Conservation (phyloP, 2,797 vertebrate species). For the Clarias pachynema region DNA sequence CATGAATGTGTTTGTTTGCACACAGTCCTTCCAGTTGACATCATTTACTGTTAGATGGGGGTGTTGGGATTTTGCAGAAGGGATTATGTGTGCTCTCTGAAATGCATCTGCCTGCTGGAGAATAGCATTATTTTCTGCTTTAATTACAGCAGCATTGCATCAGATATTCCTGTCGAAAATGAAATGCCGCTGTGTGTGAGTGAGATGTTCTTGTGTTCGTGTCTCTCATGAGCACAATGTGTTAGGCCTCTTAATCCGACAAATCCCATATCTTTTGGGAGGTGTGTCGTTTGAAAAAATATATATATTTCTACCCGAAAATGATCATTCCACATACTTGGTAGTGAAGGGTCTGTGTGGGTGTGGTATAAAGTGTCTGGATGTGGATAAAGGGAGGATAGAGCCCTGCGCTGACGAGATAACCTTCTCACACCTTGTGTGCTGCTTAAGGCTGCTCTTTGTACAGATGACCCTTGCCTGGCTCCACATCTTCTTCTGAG, state of each 20-base stretch:
- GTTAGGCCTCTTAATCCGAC: constrained; percentile 53
- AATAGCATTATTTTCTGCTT: constrained; percentile 65
- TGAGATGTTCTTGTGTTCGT: constrained; percentile 57
- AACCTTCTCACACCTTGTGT: constrained; percentile 58
- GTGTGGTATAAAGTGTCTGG: constrained; percentile 46
- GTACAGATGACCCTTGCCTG: constrained; percentile 60
- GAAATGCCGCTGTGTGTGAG: constrained; percentile 69
- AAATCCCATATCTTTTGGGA: constrained; percentile 57
- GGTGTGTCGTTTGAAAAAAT: constrained; percentile 39
- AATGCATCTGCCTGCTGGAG: constrained; percentile 60
- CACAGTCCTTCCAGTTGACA: constrained; percentile 50
- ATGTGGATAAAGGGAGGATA: constrained; percentile 50
- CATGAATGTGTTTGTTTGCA: constrained; percentile 50
- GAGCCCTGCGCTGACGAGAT: constrained; percentile 55
- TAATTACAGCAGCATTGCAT: constrained; percentile 78
- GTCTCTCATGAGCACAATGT: constrained; percentile 55
- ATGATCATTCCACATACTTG: constrained; percentile 34
- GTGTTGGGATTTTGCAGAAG: constrained; percentile 60
- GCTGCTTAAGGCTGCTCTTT: constrained; percentile 49
- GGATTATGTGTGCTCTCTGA: constrained; percentile 63
- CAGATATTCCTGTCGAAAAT: constrained; percentile 76
- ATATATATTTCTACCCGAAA: constrained; percentile 49
- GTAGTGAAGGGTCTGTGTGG: constrained; percentile 39
- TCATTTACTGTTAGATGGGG: constrained; percentile 56
- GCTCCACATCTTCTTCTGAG: constrained; percentile 48